These are phyloP conservation scores for Stenodema calcarata DNA, from an alignment of 2,888 invertebrate species.

Conservation along the genomic window DNA sequence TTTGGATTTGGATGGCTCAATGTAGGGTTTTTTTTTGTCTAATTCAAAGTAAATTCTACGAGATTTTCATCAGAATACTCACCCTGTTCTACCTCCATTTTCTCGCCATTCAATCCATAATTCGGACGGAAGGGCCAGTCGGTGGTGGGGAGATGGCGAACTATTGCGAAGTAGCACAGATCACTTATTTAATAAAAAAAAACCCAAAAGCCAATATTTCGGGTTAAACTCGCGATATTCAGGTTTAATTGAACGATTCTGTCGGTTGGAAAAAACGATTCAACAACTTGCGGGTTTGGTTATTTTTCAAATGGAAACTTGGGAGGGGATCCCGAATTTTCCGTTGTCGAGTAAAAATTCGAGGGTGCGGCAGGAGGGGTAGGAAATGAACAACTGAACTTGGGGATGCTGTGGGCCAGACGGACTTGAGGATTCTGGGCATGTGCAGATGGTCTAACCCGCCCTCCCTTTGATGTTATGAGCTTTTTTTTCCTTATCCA, in stretches of 20 bases:
- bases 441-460: slow-evolving; percentile 25
- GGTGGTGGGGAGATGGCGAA: not conserved
- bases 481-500: not conserved
- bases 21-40: not conserved
- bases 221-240: not conserved
- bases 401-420: slow-evolving; percentile 27
- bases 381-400: slow-evolving; percentile 5
- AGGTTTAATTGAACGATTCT: not conserved
- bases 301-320: no score
- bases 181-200: not conserved
- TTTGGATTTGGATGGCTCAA: no score
- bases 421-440: slow-evolving; percentile 14
- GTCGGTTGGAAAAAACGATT: no score
- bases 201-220: not conserved
- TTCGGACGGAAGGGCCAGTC: not conserved
- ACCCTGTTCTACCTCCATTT: slow-evolving; percentile 29
- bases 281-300: no score
- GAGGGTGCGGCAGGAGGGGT: not conserved
- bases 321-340: not conserved
- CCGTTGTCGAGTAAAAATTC: not conserved
- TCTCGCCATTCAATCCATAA: slow-evolving; percentile 37
- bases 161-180: not conserved
- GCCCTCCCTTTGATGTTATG: not conserved
- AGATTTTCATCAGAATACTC: not conserved
- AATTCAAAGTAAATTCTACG: not conserved